Percentiles rank a stretch among this genome's conserved stretches.
phyloP scores from a whole-genome alignment of 37 sponge, comb jelly and placozoan genomes.

The Chondrilla cf. caribensis region DNA sequence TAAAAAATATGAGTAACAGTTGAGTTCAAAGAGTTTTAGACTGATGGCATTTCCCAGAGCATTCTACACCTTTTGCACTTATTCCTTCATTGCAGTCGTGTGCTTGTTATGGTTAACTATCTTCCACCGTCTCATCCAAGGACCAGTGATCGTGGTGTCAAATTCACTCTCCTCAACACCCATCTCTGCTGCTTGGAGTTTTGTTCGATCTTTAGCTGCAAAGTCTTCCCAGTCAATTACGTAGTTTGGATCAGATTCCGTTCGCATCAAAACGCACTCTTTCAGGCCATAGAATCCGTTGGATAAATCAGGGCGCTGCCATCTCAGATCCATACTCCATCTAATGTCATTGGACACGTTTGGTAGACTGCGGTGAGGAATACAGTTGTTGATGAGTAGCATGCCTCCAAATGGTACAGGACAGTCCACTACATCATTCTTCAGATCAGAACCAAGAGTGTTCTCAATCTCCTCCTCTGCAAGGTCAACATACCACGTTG shows the following conservation, averaged over 20 bases:
- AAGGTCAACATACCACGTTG: constrained; percentile 82
- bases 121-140: constrained; percentile 91
- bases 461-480: constrained; percentile 62
- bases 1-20: too few relatives aligned
- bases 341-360: constrained; percentile 68
- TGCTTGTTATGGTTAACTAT: constrained; percentile 83
- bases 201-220: constrained; percentile 50
- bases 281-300: constrained; percentile 73
- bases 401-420: constrained; percentile 80
- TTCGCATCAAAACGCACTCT: constrained; percentile 56
- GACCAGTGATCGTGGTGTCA: constrained; percentile 81
- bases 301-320: constrained; percentile 66
- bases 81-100: too few relatives aligned
- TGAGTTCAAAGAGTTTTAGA: too few relatives aligned
- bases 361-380: constrained; percentile 80
- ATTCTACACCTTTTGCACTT: too few relatives aligned
- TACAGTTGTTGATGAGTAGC: constrained; percentile 69
- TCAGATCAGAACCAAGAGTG: constrained; percentile 51
- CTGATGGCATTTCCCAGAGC: too few relatives aligned
- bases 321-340: constrained; percentile 89
- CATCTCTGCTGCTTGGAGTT: constrained; percentile 32
- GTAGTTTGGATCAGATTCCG: constrained; percentile 46
- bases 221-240: constrained; percentile 64
- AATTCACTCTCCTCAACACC: constrained; percentile 51
- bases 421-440: constrained; percentile 74